Evolutionary conservation across 2,113 vertebrate species (phyloP).

Genomic region (Boulengeromyrus knoepffleri): DNA sequence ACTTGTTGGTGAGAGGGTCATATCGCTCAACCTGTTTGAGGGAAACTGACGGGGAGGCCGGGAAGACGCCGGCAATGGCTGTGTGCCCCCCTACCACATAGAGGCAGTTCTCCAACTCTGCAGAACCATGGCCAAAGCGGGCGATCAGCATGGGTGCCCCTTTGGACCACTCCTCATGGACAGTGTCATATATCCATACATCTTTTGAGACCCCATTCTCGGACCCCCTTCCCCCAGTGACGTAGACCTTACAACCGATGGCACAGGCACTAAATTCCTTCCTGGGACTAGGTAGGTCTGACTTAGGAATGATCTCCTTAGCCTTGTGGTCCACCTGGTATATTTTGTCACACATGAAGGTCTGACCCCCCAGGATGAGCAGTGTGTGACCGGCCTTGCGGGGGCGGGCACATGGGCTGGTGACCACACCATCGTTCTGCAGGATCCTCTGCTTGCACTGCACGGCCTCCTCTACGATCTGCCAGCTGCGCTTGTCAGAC

Average conservation of each 20-base stretch:
- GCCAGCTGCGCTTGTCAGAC: slow-evolving; percentile 70
- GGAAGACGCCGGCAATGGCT: slow-evolving; percentile 78
- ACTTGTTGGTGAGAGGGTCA: slow-evolving; percentile 76
- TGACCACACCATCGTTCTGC: slow-evolving; percentile 81
- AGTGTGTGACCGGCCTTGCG: slow-evolving; percentile 86
- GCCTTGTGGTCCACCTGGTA: slow-evolving; percentile 92
- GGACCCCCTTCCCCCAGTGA: slow-evolving; percentile 83
- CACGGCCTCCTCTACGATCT: slow-evolving; percentile 81
- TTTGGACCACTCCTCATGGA: slow-evolving; percentile 88
- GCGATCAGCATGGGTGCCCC: slow-evolving; percentile 90
- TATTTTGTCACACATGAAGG: slow-evolving; percentile 95
- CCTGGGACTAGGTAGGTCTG: slow-evolving; percentile 83
- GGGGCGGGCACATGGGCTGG: slow-evolving; percentile 80
- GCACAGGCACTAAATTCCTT: slow-evolving; percentile 94
- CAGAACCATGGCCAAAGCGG: slow-evolving; percentile 85
- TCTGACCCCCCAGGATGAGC: slow-evolving; percentile 87
- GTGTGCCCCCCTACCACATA: slow-evolving; percentile 91
- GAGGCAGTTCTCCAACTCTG: slow-evolving; percentile 80
- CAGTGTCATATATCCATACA: slow-evolving; percentile 89
- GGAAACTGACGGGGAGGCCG: slow-evolving; percentile 84
- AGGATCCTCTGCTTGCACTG: slow-evolving; percentile 81
- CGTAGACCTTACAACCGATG: slow-evolving; percentile 87
- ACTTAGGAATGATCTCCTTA: slow-evolving; percentile 90
- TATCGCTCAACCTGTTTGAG: slow-evolving; percentile 89
- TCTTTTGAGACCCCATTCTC: slow-evolving; percentile 93